These are phyloP conservation scores for Thalassophryne amazonica DNA, from an alignment of 2,797 vertebrate species.

Conservation along the genomic window DNA sequence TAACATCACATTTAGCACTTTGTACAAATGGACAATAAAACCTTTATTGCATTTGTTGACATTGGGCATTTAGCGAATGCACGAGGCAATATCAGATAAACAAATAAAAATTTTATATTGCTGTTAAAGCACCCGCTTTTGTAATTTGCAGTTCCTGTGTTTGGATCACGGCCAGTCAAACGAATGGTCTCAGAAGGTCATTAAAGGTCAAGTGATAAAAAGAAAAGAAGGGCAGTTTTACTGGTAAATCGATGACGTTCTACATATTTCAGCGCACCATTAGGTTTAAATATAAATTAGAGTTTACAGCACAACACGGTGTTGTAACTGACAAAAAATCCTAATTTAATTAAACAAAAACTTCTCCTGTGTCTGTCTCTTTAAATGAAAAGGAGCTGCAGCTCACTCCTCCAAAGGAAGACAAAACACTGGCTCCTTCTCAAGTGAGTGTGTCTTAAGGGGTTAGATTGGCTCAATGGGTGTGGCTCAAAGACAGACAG, in stretches of 20 bases:
- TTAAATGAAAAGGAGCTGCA: too few species aligned
- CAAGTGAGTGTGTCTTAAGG: too few species aligned
- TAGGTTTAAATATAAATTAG: too few species aligned
- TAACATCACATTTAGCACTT: constrained; percentile 22
- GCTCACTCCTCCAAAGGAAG: too few species aligned
- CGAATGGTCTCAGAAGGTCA: not conserved
- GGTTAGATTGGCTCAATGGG: too few species aligned
- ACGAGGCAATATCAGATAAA: not conserved
- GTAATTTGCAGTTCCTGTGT: not conserved
- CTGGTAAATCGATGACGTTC: not conserved
- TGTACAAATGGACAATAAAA: constrained; percentile 29
- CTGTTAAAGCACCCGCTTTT: constrained; percentile 1
- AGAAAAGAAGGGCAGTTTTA: too few species aligned
- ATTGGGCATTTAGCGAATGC: not conserved
- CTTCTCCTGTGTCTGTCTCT: too few species aligned
- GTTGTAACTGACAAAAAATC: too few species aligned
- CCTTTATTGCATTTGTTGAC: constrained; percentile 21
- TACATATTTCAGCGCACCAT: not conserved
- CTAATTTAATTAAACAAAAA: too few species aligned
- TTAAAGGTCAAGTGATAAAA: constrained; percentile 8
- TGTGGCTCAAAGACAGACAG: too few species aligned
- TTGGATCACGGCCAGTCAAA: not conserved
- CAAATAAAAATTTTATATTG: constrained; percentile 2
- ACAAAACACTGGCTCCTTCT: too few species aligned
- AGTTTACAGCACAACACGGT: too few species aligned